phyloP scores from a whole-genome alignment of 2,113 vertebrate genomes.

The Cygnus buccinator region DNA sequence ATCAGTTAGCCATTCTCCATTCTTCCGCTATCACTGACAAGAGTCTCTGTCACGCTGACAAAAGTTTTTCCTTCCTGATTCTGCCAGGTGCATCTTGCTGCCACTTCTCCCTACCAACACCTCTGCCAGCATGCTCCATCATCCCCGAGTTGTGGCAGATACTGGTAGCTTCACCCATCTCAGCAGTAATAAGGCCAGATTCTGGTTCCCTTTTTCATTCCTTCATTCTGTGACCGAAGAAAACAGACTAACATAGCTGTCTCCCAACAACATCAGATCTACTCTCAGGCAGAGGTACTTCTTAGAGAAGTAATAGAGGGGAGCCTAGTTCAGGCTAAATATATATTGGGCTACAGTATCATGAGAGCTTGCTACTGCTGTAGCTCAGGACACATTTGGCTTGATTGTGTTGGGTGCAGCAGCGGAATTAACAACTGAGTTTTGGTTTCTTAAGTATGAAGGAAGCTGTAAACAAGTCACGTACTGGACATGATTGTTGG shows the following conservation, averaged over 20 bases:
- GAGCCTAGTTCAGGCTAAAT: background rate
- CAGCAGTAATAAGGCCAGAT: background rate
- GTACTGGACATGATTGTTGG: background rate
- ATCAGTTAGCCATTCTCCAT: background rate
- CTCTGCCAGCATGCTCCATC: background rate
- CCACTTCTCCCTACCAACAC: background rate
- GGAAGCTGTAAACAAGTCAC: background rate
- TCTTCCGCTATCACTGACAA: background rate
- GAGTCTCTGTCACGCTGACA: background rate
- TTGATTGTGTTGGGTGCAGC: background rate
- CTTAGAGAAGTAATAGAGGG: background rate
- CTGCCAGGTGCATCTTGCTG: background rate
- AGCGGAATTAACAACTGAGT: background rate
- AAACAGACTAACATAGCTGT: background rate
- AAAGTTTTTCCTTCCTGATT: background rate
- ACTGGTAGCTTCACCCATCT: background rate
- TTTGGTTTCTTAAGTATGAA: background rate
- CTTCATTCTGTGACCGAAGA: background rate
- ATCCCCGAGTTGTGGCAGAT: background rate
- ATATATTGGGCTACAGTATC: background rate
- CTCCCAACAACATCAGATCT: background rate
- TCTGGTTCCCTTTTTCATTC: background rate
- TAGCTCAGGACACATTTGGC: background rate
- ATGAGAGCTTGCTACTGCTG: background rate
- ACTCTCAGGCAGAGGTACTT: background rate